These are phyloP conservation scores for Tupaia chinensis DNA, from an alignment of 2,113 vertebrate species.

Conservation along the genomic window DNA sequence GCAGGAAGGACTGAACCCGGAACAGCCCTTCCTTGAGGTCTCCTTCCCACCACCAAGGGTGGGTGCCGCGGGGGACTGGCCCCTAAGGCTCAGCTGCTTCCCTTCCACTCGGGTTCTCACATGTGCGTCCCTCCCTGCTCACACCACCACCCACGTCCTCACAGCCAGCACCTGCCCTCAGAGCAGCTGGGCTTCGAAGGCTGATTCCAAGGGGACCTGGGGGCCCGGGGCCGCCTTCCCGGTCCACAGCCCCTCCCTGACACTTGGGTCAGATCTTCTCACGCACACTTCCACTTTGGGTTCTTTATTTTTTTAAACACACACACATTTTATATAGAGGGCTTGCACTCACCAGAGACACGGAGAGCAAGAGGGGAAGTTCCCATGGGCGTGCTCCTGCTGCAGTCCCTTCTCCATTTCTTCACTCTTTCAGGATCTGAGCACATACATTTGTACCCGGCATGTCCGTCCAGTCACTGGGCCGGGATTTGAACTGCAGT, in stretches of 20 bases:
- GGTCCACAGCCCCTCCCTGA: background rate
- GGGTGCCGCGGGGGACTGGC: fast-evolving
- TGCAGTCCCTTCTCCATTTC: too few relatives aligned
- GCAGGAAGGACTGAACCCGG: background rate
- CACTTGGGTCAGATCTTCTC: fast-evolving
- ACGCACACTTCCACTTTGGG: background rate
- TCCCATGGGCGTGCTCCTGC: too few relatives aligned
- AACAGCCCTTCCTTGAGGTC: background rate
- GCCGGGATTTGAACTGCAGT: too few relatives aligned
- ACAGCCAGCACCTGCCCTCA: background rate
- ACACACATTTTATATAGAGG: too few relatives aligned
- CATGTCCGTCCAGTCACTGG: too few relatives aligned
- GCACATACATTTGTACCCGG: too few relatives aligned
- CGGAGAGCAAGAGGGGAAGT: too few relatives aligned
- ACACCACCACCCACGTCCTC: too few relatives aligned
- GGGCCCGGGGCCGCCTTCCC: background rate
- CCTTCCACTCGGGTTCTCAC: background rate
- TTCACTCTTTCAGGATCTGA: too few relatives aligned
- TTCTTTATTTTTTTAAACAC: too few relatives aligned
- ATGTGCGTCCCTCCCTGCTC: too few relatives aligned
- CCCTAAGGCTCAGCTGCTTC: background rate
- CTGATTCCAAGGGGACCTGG: background rate
- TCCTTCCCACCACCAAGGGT: background rate
- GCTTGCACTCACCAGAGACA: too few relatives aligned
- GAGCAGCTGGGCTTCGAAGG: background rate